phyloP scores from a whole-genome alignment of 2,797 vertebrate genomes.

The Muraenolepis orangiensis region DNA sequence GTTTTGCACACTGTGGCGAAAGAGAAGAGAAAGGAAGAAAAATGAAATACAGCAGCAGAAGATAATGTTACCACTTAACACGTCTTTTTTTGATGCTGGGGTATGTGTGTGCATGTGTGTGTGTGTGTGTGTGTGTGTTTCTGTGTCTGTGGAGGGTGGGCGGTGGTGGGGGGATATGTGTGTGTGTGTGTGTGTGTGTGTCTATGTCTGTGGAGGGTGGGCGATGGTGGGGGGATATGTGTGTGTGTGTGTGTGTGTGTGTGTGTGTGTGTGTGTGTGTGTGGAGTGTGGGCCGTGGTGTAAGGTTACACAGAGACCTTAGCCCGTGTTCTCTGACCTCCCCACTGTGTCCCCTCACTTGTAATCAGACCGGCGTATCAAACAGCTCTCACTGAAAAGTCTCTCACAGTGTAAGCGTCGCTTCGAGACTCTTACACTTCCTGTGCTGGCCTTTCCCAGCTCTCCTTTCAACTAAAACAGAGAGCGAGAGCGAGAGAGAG shows the following conservation, averaged over 20 bases:
- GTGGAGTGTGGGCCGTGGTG: slow-evolving; percentile 21
- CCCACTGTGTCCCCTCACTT: slow-evolving; percentile 28
- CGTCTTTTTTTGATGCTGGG: slow-evolving; percentile 17
- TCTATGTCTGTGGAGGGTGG: no score
- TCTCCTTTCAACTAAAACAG: not conserved
- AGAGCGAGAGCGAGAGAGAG: not conserved
- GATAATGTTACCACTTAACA: slow-evolving; percentile 51
- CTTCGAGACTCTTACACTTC: slow-evolving; percentile 22
- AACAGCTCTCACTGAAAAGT: no score
- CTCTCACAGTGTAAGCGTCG: no score
- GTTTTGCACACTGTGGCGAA: slow-evolving; percentile 37
- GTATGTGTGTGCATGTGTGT: no score
- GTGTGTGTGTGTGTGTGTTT: no score
- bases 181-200: not conserved
- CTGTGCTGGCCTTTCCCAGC: slow-evolving; percentile 43
- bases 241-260: no score
- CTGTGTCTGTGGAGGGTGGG: no score
- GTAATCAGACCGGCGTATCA: slow-evolving; percentile 29
- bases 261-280: no score
- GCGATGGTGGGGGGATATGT: no score
- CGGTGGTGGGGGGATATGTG: not conserved
- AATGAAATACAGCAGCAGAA: not conserved
- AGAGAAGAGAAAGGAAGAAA: not conserved
- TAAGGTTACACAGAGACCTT: slow-evolving; percentile 48
- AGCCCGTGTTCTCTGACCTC: slow-evolving; percentile 33